Base-by-base conservation (phyloP, 2,797 vertebrate species). In the Anomalospiza imberbis region DNA sequence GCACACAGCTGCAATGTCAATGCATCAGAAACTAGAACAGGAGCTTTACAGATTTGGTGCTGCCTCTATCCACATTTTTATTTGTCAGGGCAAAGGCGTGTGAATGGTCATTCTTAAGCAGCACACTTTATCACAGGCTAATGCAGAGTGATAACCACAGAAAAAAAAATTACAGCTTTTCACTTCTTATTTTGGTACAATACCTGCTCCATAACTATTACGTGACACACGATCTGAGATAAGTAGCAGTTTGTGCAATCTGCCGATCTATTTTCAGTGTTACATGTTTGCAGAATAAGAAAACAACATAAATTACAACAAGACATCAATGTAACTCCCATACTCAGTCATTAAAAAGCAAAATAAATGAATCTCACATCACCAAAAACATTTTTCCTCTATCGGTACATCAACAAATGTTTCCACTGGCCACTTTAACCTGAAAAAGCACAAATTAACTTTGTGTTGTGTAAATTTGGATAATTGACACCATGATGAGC, bases 91-190 rank as follows among this genome's bases (percentile, higher is more conserved):
- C 88, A 96, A 95, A 95, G 90, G 89, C 95, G 62, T 88, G 95
- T 79, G 96, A 96, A 95, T 68, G 93, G 92, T 91, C 57, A 62
- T 76, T 94, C 95, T 94, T 93, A 97, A 97, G 93, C 96, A 95
- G 91, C 91, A 90, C 68, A 97, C 97, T 98, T 97, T 89, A 97
- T 98, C 97, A 98, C 76, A 94, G 72, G 28, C 91, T 97, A 98
- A 96, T 77, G 94, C 96, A 95, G 75, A 96, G 95, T 95, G 97
- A 98, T 97, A 98, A 97, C 96, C 93, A 81, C 80, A 94, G 93
- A 87, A 98, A 97, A 98, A 97, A 97, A 98, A 97, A 97, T 96
- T 79, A 94, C 96, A 97, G 96, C 93, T 96, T 96, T 94, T 95
- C 93, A 84, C 79, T 96, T 96, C 96, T 58, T 91, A 96, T 97